Evolutionary conservation across 2,888 invertebrate genomes (phyloP).

Genomic region (Mylabris sibirica): DNA sequence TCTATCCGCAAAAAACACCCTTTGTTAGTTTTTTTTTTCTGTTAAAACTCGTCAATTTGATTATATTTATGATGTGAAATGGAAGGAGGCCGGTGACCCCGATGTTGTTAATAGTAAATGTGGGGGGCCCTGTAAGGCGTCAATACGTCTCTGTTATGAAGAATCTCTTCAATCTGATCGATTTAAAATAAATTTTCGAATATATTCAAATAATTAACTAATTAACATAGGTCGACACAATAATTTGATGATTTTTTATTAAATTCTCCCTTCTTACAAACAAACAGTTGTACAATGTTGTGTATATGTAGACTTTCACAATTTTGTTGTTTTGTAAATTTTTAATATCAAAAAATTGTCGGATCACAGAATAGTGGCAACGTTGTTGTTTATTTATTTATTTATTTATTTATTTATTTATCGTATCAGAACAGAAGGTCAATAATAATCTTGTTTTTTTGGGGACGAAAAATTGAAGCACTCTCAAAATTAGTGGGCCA

Average conservation of each 20-base stretch:
- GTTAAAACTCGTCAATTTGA: background rate
- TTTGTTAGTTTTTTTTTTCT: background rate
- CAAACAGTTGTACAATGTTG: too few species aligned
- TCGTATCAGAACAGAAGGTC: background rate
- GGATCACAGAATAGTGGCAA: background rate
- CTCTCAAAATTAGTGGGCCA: background rate
- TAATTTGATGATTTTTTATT: background rate
- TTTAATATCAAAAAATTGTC: background rate
- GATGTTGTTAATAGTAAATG: background rate
- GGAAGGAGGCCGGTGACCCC: slow-evolving; percentile 14
- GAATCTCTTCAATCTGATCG: too few species aligned
- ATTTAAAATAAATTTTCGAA: background rate
- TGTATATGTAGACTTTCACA: background rate
- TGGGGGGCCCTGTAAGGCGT: slow-evolving; percentile 15
- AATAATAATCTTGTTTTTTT: too few species aligned
- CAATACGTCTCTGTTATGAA: slow-evolving; percentile 15
- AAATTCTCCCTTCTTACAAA: background rate
- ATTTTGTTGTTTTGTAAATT: background rate
- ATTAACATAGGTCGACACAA: slow-evolving; percentile 8
- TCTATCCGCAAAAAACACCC: background rate
- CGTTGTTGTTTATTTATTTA: background rate
- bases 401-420: background rate
- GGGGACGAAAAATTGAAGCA: background rate
- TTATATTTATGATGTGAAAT: background rate
- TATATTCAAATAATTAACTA: background rate